Base-by-base conservation (phyloP, 2,888 invertebrate species). In the Drosophila neonasuta region DNA sequence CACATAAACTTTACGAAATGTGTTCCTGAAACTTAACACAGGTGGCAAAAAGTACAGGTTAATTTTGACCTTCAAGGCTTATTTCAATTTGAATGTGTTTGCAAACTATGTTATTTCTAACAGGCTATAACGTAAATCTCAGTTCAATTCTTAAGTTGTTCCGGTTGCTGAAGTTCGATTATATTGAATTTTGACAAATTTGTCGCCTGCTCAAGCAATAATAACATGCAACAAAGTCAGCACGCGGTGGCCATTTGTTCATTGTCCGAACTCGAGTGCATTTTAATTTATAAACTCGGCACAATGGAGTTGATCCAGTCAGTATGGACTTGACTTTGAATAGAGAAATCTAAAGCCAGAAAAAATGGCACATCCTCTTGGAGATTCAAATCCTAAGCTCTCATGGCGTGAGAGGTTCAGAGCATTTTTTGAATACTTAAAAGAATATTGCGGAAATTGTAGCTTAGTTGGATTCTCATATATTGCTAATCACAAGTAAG, bases 391-490 rank as follows among this genome's bases (percentile, higher is more conserved):
- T 5, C n/a, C 32, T 9, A 7, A 1, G 5, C 30, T 32, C 3
- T 6, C 42, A 9, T 44, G 44, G 54, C 42, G 44, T 32, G 20
- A 54, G 5, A 54, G 20, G n/a, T 2, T 58, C 44, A 66, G 69
- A 54, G 79, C 77, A 74, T 75, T 85, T 60, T 68, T 79, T 6
- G 64, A 71, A 54, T 80, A 90, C 45, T 69, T 94, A 15, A 94
- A 93, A 88, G 93, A 94, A 74, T 95, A 94, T 88, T 93, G 94
- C 74, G 88, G 91, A 42, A 93, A 93, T 82, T 93, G 93, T 59
- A 93, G 94, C 1, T 92, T 96, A 81, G 95, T 95, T 68, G 96
- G 96, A 0, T 91, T 94, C 29, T 92, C 92, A 78, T 95, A 93
- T 80, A 93, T 96, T 67, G 95, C 94, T 39, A 94, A 95, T 87